Conservation (phyloP, 2,797 vertebrate genomes). For the Pitangus sulphuratus region DNA sequence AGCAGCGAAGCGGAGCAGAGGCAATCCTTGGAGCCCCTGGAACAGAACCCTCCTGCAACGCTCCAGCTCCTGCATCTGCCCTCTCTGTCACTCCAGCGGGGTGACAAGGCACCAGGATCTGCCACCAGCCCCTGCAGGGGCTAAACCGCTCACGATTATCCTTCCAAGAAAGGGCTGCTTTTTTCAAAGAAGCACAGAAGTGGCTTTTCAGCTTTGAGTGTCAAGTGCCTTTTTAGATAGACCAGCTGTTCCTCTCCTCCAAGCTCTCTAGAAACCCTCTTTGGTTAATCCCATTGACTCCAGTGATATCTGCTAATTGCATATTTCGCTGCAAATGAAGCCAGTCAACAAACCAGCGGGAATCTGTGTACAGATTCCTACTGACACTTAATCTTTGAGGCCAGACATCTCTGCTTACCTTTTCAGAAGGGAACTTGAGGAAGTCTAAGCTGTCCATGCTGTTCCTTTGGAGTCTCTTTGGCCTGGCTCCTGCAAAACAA, state of each 20-base stretch:
- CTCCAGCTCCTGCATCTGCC: not conserved
- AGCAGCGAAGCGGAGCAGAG: not conserved
- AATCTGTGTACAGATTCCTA: not conserved
- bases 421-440: slow-evolving; percentile 88
- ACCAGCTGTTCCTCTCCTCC: slow-evolving; percentile 32
- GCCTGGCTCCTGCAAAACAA: slow-evolving; percentile 86
- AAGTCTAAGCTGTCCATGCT: slow-evolving; percentile 91
- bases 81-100: not conserved
- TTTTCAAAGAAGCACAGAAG: not conserved
- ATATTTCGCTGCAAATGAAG: not conserved
- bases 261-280: slow-evolving; percentile 42
- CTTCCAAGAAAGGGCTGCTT: not conserved
- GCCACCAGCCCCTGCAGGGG: not conserved
- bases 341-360: not conserved
- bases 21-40: not conserved
- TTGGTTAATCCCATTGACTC: slow-evolving; percentile 50
- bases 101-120: not conserved
- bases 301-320: slow-evolving; percentile 26
- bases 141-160: not conserved
- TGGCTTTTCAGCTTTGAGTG: slow-evolving; percentile 14
- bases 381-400: not conserved
- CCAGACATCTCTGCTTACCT: slow-evolving; percentile 77
- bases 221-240: not conserved
- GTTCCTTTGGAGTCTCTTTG: slow-evolving; percentile 88
- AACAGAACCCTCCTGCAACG: not conserved